Evolutionary conservation across 30 jellyfish, hydroid and myxozoan species (phyloP).

Genomic region (Pelagia noctiluca): DNA sequence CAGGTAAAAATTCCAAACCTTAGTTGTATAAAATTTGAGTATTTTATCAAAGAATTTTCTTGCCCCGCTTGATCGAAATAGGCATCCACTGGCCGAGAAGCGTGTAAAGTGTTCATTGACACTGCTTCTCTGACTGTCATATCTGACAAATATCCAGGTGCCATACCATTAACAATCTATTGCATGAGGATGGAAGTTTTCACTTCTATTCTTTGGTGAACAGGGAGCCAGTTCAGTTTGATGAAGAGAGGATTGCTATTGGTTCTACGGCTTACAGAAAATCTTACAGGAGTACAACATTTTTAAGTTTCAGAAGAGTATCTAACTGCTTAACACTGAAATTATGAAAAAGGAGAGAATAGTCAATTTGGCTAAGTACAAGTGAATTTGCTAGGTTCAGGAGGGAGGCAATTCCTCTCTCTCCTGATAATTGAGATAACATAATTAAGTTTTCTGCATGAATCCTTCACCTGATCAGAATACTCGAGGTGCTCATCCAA

Average conservation of each 20-base stretch:
- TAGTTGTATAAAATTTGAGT: conserved; percentile 1
- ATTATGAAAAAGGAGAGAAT: conserved; percentile 28
- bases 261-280: not conserved
- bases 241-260: conserved; percentile 30
- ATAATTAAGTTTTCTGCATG: conserved; percentile 21
- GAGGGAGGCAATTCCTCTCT: not conserved
- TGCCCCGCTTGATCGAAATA: conserved; percentile 26
- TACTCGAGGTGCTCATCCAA: conserved; percentile 26
- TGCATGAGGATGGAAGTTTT: conserved; percentile 16
- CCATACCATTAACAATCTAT: conserved; percentile 15
- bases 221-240: conserved; percentile 28
- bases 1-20: conserved; percentile 29
- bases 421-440: conserved; percentile 7
- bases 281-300: conserved; percentile 32
- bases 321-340: conserved; percentile 26
- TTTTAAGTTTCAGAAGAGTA: conserved; percentile 45
- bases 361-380: conserved; percentile 28
- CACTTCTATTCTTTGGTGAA: conserved; percentile 27
- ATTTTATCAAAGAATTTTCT: not conserved
- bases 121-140: conserved; percentile 8
- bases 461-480: conserved; percentile 20
- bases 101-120: conserved; percentile 28
- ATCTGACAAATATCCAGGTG: conserved; percentile 14
- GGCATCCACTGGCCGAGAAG: conserved; percentile 31
- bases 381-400: conserved; percentile 29